Evolutionary conservation across 1,140 invertebrate genomes (phyloP), one percentile per base, ranked within the genome.

Genomic region (Drosophila sturtevanti): DNA sequence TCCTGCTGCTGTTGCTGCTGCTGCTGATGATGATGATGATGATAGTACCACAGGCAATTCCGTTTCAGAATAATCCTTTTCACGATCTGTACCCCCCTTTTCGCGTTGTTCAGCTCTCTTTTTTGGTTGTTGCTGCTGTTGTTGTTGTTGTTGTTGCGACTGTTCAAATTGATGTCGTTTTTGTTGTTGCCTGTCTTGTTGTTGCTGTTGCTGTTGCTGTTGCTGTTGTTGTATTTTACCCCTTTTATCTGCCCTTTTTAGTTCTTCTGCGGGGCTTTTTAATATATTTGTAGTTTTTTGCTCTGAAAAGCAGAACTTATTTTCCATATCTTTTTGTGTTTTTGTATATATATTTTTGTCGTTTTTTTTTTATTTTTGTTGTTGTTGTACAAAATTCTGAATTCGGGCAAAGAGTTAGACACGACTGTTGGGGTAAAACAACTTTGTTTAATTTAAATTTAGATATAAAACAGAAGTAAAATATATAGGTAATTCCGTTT

Each of bases 261-360:
- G 21, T 12, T 18, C 4, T 14, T 14, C 0, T 14, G 38, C n/a
- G 2, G n/a, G 1, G 31, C 14, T 12, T 48, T 48, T 1, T 21
- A 21, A 10, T 56, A 4, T 7, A 9, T 12, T 12, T 12, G 12
- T n/a, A 16, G 68, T 14, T 18, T 54, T 48, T 54, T 58, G 27
- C 38, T 71, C 27, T 14, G 60, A 67, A 61, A 63, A 58, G 61
- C 59, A 38, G 7, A 79, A 75, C 14, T 71, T 79, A 3, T 79
- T 65, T 38, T 61, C 76, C 78, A 80, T 80, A 66, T 41, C 68
- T 75, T 56, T 60, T 52, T 48, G 9, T 55, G 64, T 37, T 64
- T 31, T 31, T 31, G 6, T 31, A 31, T 31, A 31, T 31, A 80
- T 80, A 65, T 38, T 62, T 75, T 61, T 60, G 38, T 44, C 4